Percentiles rank a stretch among this genome's conserved stretches.
Evolutionary conservation across 2,888 invertebrate genomes (phyloP).

Genomic region (Idaea straminata): DNA sequence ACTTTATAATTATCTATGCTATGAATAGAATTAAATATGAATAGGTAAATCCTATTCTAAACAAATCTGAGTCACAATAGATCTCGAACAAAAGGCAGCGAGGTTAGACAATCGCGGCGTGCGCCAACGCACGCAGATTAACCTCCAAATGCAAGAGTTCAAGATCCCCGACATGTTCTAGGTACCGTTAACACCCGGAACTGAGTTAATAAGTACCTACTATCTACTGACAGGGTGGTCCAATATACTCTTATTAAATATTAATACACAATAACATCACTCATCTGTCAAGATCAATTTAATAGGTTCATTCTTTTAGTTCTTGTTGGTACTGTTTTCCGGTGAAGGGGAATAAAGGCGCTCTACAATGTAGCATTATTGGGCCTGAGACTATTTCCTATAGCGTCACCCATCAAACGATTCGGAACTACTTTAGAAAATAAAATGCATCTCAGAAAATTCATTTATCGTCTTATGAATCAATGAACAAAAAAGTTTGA

Average conservation of each 20-base stretch:
- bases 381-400: too few relatives aligned
- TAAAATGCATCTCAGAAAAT: too few relatives aligned
- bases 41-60: not conserved
- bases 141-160: not conserved
- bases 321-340: not conserved
- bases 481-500: too few relatives aligned
- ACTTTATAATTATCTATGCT: too few relatives aligned
- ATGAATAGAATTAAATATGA: not conserved
- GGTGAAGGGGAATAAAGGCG: not conserved
- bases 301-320: not conserved
- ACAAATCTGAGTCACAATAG: not conserved
- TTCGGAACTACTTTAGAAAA: too few relatives aligned
- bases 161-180: not conserved
- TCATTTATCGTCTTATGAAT: too few relatives aligned
- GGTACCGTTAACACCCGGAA: not conserved
- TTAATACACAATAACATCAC: not conserved
- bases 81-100: not conserved
- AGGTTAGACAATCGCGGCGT: not conserved
- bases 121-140: slow-evolving; percentile 1
- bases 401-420: too few relatives aligned
- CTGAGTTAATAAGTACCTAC: not conserved
- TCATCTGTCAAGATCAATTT: not conserved
- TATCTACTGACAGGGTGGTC: not conserved
- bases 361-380: not conserved
- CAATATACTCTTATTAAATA: not conserved